phyloP scores from a whole-genome alignment of 2,888 invertebrate species.

The Gymnoscelis rufifasciata region DNA sequence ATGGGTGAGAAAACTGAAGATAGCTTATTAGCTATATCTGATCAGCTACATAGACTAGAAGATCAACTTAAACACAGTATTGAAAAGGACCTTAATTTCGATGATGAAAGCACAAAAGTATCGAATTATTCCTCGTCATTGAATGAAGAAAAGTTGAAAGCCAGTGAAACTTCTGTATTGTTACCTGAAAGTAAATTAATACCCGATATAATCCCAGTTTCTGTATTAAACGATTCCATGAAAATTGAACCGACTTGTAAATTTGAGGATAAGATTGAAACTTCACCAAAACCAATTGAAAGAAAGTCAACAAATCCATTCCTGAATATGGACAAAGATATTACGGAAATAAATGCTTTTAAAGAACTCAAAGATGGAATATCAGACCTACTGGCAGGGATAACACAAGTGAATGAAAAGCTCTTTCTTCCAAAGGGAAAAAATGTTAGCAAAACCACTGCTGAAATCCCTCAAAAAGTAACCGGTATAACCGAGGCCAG shows the following conservation, averaged over 20 bases:
- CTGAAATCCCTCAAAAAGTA: constrained; percentile 35
- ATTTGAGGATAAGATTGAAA: constrained; percentile 26
- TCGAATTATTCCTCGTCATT: constrained; percentile 44
- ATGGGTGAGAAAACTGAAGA: constrained; percentile 72
- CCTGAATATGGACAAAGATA: constrained; percentile 59
- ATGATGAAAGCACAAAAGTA: constrained; percentile 55
- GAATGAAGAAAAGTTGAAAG: constrained; percentile 46
- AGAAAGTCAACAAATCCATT: constrained; percentile 64
- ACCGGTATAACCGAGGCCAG: constrained; percentile 53
- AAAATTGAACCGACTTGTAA: constrained; percentile 34
- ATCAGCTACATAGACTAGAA: constrained; percentile 72
- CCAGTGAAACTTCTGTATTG: constrained; percentile 48
- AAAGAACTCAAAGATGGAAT: constrained; percentile 74
- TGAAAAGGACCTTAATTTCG: constrained; percentile 66
- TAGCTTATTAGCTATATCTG: constrained; percentile 70
- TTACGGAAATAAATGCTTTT: constrained; percentile 70
- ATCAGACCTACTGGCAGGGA: constrained; percentile 72
- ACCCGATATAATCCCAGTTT: constrained; percentile 48
- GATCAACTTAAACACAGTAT: constrained; percentile 69
- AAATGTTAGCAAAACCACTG: constrained; percentile 31
- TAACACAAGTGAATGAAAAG: constrained; percentile 72
- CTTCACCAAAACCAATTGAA: constrained; percentile 33
- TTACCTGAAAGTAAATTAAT: constrained; percentile 46
- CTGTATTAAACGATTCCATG: constrained; percentile 49
- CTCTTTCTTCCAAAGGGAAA: constrained; percentile 53